These are phyloP conservation scores for Hololepta plana DNA, from an alignment of 2,888 invertebrate genomes.

Conservation along the genomic window DNA sequence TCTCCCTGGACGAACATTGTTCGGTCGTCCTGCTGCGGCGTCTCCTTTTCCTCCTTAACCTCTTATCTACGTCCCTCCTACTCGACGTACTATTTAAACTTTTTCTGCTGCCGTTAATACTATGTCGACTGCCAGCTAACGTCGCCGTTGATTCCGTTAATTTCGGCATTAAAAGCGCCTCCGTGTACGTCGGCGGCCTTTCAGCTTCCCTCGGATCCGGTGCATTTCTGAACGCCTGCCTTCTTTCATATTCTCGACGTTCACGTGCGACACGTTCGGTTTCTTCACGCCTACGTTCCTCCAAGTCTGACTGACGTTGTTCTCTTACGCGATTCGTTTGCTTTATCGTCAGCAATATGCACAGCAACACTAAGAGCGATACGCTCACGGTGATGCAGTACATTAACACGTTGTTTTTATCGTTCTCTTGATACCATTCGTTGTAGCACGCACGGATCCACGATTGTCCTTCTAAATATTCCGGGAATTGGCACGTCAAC, in stretches of 20 bases:
- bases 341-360: slow-evolving; percentile 34
- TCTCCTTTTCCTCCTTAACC: slow-evolving; percentile 11
- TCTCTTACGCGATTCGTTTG: slow-evolving; percentile 35
- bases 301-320: slow-evolving; percentile 22
- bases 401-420: slow-evolving; percentile 26
- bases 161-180: slow-evolving; percentile 58
- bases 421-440: slow-evolving; percentile 32
- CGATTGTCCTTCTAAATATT: slow-evolving; percentile 37
- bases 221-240: slow-evolving; percentile 40
- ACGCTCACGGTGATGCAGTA: slow-evolving; percentile 36
- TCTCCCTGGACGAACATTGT: too few relatives aligned
- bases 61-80: slow-evolving; percentile 14
- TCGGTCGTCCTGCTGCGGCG: too few relatives aligned
- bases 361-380: slow-evolving; percentile 33
- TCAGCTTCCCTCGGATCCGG: slow-evolving; percentile 50
- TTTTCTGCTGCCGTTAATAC: slow-evolving; percentile 15
- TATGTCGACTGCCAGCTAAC: slow-evolving; percentile 21
- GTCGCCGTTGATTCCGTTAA: slow-evolving; percentile 38
- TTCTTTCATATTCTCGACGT: too few relatives aligned
- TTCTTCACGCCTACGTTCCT: too few relatives aligned
- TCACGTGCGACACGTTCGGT: too few relatives aligned
- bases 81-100: slow-evolving; percentile 17
- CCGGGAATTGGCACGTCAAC: slow-evolving; percentile 48
- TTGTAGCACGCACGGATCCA: slow-evolving; percentile 51
- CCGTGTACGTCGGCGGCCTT: slow-evolving; percentile 57